Conservation (phyloP, 2,888 invertebrate genomes). For the Gonocerus acuteangulatus region DNA sequence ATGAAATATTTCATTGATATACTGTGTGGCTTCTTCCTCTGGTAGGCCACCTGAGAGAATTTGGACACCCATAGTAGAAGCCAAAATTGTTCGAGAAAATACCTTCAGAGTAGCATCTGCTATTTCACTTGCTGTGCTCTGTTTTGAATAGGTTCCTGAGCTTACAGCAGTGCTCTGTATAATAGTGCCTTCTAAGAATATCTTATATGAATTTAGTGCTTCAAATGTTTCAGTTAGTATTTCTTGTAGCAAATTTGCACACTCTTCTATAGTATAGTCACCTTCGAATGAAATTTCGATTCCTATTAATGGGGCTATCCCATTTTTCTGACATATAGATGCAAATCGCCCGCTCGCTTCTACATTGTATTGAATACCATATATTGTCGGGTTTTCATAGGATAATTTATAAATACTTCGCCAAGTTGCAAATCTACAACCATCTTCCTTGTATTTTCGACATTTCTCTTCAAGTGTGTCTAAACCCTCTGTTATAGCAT, state of each 20-base stretch:
- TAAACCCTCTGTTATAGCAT: not conserved
- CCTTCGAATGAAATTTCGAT: conserved; percentile 4
- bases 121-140: not conserved
- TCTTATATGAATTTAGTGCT: not conserved
- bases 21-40: not conserved
- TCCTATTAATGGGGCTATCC: not conserved
- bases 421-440: conserved; percentile 4
- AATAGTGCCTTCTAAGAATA: conserved; percentile 4
- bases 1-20: conserved; percentile 5
- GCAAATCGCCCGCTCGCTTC: conserved; percentile 2
- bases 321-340: not conserved
- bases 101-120: conserved; percentile 2
- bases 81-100: not conserved
- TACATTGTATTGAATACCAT: not conserved
- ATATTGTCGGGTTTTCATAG: not conserved
- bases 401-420: not conserved
- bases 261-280: not conserved
- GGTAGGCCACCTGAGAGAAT: not conserved
- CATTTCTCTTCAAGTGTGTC: conserved; percentile 1
- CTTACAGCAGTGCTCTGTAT: conserved; percentile 1
- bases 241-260: not conserved
- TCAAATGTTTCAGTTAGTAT: not conserved
- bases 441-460: not conserved
- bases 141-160: not conserved
- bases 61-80: conserved; percentile 7